Base-by-base conservation (phyloP, 1,140 invertebrate genomes). In the Aphidius gifuensis region DNA sequence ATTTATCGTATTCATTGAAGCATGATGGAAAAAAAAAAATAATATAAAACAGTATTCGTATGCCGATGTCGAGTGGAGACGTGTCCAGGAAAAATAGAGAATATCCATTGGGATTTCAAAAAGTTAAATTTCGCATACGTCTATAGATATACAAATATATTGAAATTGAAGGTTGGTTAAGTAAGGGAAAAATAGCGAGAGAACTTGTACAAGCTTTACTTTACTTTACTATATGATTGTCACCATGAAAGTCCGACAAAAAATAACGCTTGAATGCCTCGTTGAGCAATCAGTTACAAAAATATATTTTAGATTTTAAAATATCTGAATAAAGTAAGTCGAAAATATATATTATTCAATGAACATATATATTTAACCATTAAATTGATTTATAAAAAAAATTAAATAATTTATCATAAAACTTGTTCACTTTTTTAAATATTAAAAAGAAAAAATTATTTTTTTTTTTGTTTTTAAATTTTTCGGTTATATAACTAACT, bases 271-370 rank as follows among this genome's bases (percentile, higher is more conserved):
- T 38, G 64, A 58, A 61, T 53, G 64, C 64, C 54, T 58, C 59
- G 43, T 11, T 53, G 64, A 65, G 47, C 64, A 65, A 65, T 65
- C 64, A 49, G 59, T 61, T 65, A 61, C 53, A 61, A 43, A 61
- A 51, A 60, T 21, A 49, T 7, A 48, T 56, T 60, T 58, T 61
- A 58, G 56, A 61, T 61, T 61, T 45, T 48, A 43, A 62, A 62
- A 62, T 62, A 5, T 44, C 3, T 44, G 43, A 44, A 44, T 8
- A 44, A 44, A 44, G 44, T 62, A n/a, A n/a, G 11, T 9, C 9
- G 21, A 7, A 44, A 45, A 53, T 21, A 45, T 55, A 55, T 16
- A 55, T 32, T 32, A 32, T 16, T 16, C 16, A 16, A 16, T 16
- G 16, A 16, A 16, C 16, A 16, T 16, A 16, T 16, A 16, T 16